Conservation (phyloP, 2,888 invertebrate species). For the Drosophila atripex region DNA sequence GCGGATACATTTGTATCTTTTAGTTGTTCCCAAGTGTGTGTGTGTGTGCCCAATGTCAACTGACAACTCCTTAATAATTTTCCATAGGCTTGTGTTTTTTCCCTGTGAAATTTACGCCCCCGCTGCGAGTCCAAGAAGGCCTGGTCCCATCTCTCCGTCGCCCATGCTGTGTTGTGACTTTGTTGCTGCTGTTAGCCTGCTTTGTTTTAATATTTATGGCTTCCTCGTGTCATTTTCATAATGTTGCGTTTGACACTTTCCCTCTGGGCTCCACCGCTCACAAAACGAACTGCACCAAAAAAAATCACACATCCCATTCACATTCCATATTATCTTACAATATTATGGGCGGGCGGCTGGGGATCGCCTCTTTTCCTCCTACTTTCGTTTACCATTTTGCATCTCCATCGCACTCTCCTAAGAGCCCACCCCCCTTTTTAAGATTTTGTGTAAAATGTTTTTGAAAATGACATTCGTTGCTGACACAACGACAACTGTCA, state of each 20-base stretch:
- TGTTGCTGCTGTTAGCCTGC: conserved; percentile 62
- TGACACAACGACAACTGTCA: conserved; percentile 76
- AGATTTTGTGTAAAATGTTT: conserved; percentile 57
- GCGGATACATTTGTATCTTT: conserved; percentile 76
- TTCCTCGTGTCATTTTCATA: conserved; percentile 82
- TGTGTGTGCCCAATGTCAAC: conserved; percentile 38
- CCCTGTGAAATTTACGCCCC: conserved; percentile 66
- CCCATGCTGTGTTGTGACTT: conserved; percentile 66
- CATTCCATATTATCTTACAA: conserved; percentile 66
- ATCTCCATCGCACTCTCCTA: conserved; percentile 12
- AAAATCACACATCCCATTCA: conserved; percentile 38
- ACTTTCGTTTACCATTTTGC: conserved; percentile 31
- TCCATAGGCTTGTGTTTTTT: conserved; percentile 39
- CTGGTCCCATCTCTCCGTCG: conserved; percentile 30
- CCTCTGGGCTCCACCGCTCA: conserved; percentile 55
- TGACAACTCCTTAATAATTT: conserved; percentile 71
- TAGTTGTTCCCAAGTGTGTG: conserved; percentile 50
- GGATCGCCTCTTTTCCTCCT: conserved; percentile 19
- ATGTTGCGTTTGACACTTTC: conserved; percentile 82
- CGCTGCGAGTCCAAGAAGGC: conserved; percentile 51
- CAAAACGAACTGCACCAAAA: conserved; percentile 5
- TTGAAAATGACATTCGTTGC: conserved; percentile 75
- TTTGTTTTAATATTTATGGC: conserved; percentile 81
- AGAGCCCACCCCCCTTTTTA: conserved; percentile 33
- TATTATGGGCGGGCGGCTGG: conserved; percentile 57